phyloP scores from a whole-genome alignment of 2,888 invertebrate genomes.

The Phyto melanocephala region DNA sequence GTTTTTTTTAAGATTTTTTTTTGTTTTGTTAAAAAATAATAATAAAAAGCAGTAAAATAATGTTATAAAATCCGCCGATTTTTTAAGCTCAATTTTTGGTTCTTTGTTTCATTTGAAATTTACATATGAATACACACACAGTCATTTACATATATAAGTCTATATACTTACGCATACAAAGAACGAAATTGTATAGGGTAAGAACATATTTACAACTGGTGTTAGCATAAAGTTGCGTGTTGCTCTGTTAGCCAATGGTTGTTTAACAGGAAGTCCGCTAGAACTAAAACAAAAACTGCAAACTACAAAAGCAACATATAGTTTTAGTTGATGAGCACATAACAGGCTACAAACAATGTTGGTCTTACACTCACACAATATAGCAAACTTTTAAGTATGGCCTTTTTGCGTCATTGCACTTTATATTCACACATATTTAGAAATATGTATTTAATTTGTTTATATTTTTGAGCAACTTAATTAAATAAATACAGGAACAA shows the following conservation, averaged over 20 bases:
- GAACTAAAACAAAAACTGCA: constrained; percentile 19
- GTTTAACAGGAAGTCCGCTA: constrained; percentile 43
- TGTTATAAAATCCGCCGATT: constrained; percentile 35
- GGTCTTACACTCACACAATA: background rate
- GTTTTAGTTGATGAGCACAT: no score
- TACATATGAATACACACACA: constrained; percentile 1
- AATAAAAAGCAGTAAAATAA: constrained; percentile 19
- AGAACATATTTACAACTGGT: constrained; percentile 26
- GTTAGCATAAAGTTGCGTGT: background rate
- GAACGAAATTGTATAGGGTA: background rate
- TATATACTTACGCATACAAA: no score
- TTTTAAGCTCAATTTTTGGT: background rate
- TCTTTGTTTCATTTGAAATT: constrained; percentile 22
- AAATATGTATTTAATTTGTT: no score
- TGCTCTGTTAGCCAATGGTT: background rate
- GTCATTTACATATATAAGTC: background rate
- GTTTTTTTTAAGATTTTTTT: background rate
- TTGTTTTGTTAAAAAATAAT: background rate
- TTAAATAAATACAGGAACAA: no score
- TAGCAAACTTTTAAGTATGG: background rate
- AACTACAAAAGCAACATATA: background rate
- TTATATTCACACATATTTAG: background rate
- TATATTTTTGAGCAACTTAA: no score
- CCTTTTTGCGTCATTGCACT: background rate
- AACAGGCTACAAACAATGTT: no score